Conservation (phyloP, 2,888 invertebrate species). For the Tricholauxania praeusta region DNA sequence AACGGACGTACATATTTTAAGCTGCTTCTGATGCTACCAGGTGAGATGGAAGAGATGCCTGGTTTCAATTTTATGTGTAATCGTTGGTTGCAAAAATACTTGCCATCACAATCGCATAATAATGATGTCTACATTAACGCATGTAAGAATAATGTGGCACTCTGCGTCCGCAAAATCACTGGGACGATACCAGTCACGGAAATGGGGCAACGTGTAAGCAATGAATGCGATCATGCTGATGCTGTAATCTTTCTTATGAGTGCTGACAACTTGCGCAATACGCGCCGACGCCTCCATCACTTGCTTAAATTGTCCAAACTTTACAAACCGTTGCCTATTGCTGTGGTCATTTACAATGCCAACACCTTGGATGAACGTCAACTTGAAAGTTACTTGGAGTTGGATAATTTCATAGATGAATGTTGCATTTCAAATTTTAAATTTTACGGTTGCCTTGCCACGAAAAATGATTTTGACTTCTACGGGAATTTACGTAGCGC, state of each 20-base stretch:
- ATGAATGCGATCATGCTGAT: conserved; percentile 57
- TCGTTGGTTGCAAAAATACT: conserved; percentile 54
- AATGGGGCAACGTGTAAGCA: conserved; percentile 45
- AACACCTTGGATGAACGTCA: conserved; percentile 31
- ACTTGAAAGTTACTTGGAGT: conserved; percentile 44
- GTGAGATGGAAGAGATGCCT: conserved; percentile 52
- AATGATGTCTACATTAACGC: conserved; percentile 52
- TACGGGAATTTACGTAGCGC: conserved; percentile 68
- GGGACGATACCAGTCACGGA: conserved; percentile 59
- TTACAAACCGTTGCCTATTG: conserved; percentile 55
- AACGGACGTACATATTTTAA: conserved; percentile 58
- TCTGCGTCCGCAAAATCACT: conserved; percentile 63
- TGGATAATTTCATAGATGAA: conserved; percentile 62
- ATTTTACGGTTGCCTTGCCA: conserved; percentile 44
- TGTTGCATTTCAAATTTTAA: conserved; percentile 67
- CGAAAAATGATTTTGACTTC: conserved; percentile 44
- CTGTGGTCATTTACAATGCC: conserved; percentile 55
- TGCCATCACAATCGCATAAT: conserved; percentile 29
- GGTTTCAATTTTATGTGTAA: conserved; percentile 59
- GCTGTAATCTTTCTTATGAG: conserved; percentile 60
- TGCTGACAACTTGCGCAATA: conserved; percentile 45
- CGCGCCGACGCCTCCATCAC: conserved; percentile 56
- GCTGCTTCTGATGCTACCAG: conserved; percentile 58
- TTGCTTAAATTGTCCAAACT: conserved; percentile 52
- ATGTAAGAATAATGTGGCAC: conserved; percentile 53